Evolutionary conservation across 2,888 invertebrate genomes (phyloP), one percentile per base, ranked within the genome.

Genomic region (Aleiodes testaceus): DNA sequence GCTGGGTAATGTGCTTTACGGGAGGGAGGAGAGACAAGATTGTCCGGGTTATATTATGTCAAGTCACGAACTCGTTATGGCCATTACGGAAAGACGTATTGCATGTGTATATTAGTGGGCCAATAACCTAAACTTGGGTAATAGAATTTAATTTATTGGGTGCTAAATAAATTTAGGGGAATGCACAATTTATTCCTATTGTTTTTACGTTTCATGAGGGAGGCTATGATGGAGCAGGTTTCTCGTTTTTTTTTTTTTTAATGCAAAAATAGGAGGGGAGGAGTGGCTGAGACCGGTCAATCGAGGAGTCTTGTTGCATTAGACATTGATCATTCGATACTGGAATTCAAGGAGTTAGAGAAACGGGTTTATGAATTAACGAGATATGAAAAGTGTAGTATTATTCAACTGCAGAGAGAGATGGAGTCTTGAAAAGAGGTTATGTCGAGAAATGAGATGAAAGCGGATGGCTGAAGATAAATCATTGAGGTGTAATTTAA

Each of bases 61-160:
- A 82, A 85, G 87, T 86, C 87, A 87, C 87, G 87, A 87, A 87
- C 86, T 85, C 86, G 85, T 86, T 86, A 83, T 83, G 81, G 78
- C 81, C 36, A 78, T 80, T 81, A 53, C 63, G 9, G 79, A 80
- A 81, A 86, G 84, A 86, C 83, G 42, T 16, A 59, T 59, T 42
- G 14, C 26, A n/a, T 53, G 26, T 26, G 53, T n/a, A 26, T 53
- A 53, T 36, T 36, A 36, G 36, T 36, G 7, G 36, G 36, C 36
- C 36, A 36, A 36, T 36, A 36, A 11, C 36, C 36, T 7, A 36
- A 36, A 36, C 36, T 36, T 36, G 36, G 36, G 36, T 36, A 3
- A 36, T 36, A 36, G 36, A 36, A 36, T 36, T 2, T 9, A 11
- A 36, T 36, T 36, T 36, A 36, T 36, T 36, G 36, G 36, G 36